These are phyloP conservation scores for Lepus oiostolus DNA, from an alignment of 2,797 vertebrate genomes.

Conservation along the genomic window DNA sequence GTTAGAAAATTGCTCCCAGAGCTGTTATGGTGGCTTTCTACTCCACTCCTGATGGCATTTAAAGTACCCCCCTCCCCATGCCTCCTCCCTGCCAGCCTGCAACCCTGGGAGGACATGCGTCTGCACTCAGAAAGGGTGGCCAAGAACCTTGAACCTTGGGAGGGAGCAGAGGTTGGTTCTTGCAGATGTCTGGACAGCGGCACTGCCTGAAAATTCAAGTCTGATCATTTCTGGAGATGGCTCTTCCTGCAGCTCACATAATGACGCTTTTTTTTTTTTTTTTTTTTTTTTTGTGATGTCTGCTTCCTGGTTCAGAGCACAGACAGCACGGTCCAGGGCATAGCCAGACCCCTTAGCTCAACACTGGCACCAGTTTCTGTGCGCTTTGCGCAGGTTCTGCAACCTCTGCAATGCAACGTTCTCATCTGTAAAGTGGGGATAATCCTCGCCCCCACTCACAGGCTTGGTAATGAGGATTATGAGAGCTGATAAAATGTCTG, in stretches of 20 bases:
- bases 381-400: not conserved
- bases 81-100: not conserved
- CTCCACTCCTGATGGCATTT: not conserved
- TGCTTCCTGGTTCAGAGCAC: fast-evolving
- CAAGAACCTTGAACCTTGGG: not conserved
- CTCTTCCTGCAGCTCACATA: not conserved
- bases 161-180: not conserved
- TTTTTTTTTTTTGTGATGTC: no score
- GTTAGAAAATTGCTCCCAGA: not conserved
- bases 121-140: not conserved
- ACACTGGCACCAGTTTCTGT: no score
- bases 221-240: no score
- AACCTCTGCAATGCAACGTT: not conserved
- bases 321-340: no score
- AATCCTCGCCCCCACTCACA: fast-evolving
- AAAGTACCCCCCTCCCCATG: not conserved
- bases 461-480: not conserved
- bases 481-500: not conserved
- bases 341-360: not conserved
- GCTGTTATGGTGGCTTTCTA: not conserved
- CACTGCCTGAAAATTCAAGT: not conserved
- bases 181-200: not conserved
- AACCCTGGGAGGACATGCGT: fast-evolving
- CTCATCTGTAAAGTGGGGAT: not conserved
- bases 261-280: no score